Conservation (phyloP, 92 coral and sea anemone genomes). For the Parazoanthus darwini region DNA sequence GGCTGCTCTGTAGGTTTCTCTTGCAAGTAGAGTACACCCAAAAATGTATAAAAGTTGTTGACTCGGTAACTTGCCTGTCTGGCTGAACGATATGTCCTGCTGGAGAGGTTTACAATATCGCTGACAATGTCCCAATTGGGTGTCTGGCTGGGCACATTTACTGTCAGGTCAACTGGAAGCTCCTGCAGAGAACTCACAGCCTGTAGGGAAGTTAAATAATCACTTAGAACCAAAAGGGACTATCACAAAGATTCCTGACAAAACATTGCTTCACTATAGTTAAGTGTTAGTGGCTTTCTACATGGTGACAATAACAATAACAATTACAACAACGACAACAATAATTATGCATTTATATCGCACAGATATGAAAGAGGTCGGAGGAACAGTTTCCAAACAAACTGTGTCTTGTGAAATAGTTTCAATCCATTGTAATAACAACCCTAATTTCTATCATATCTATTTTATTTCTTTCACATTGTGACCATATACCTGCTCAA, state of each 20-base stretch:
- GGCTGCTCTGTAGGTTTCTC: no score
- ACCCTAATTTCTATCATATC: no score
- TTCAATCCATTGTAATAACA: no score
- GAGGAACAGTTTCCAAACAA: no score
- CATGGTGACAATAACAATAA: no score
- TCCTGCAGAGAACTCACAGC: conserved; percentile 98
- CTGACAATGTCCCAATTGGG: conserved; percentile 99
- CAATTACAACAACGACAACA: no score
- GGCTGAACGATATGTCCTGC: conserved; percentile 90
- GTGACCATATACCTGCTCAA: no score
- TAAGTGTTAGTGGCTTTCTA: not conserved
- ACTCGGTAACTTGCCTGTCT: conserved; percentile 72
- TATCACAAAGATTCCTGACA: not conserved
- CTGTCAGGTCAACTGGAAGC: conserved; percentile 90
- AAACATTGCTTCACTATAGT: not conserved
- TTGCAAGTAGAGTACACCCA: not conserved
- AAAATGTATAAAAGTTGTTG: not conserved
- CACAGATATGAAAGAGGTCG: no score
- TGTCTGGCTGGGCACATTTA: conserved; percentile 90
- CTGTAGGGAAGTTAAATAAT: conserved; percentile 32
- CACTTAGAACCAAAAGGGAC: not conserved
- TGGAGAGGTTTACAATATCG: conserved; percentile 90
- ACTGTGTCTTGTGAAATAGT: no score
- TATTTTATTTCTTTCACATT: no score
- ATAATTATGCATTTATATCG: no score